Conservation (phyloP, 2,797 vertebrate species). For the Uromys caudimaculatus region DNA sequence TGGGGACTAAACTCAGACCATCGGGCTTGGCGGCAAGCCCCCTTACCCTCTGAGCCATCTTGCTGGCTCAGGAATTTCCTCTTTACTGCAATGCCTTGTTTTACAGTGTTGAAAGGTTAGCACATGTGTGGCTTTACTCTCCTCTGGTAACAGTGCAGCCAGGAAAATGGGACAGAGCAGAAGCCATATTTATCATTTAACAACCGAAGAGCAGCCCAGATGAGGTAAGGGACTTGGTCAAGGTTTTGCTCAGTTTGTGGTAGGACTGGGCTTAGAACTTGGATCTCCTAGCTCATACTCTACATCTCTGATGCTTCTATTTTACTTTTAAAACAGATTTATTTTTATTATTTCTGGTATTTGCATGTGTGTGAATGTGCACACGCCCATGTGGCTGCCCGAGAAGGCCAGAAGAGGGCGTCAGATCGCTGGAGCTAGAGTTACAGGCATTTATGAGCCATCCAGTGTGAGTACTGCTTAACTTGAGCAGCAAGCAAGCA, state of each 20-base stretch:
- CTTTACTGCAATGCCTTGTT: not conserved
- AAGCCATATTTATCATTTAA: not conserved
- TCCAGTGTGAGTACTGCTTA: not conserved
- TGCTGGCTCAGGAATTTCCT: not conserved
- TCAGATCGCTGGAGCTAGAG: not conserved
- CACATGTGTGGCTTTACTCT: not conserved
- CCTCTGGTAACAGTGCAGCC: not conserved
- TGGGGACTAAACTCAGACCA: not conserved
- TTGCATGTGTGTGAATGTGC: too few species aligned
- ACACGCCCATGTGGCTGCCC: too few species aligned
- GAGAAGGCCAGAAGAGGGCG: not conserved
- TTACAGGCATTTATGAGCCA: not conserved
- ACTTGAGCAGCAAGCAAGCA: not conserved
- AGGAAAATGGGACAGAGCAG: not conserved
- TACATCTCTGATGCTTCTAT: not conserved
- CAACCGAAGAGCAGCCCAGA: not conserved
- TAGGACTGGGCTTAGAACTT: not conserved
- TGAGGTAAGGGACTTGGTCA: not conserved
- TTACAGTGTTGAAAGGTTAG: not conserved
- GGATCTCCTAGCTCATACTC: not conserved
- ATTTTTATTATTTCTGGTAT: not conserved
- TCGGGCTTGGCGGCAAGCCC: not conserved
- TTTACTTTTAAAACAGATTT: not conserved
- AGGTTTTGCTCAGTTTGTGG: not conserved
- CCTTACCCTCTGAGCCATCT: not conserved